Evolutionary conservation across 2,888 invertebrate species (phyloP), one percentile per base, ranked within the genome.

Genomic region (Drosophila mimica): DNA sequence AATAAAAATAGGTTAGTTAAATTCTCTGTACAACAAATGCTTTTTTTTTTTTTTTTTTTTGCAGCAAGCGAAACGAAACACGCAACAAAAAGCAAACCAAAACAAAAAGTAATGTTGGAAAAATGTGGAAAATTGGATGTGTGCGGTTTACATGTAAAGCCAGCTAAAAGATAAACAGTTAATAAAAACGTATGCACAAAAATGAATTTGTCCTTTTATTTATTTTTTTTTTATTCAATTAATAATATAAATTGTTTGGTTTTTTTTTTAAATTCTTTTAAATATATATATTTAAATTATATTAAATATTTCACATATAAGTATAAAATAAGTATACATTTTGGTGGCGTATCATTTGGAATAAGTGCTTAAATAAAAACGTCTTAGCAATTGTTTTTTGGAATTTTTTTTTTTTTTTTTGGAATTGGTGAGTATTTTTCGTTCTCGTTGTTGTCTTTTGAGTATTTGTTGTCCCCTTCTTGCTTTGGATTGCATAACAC

Each of bases 1-100:
- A 89, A 90, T 91, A 91, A 91, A 90, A 92, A 92, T 92, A 91
- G 92, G 92, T 92, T 92, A 92, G 92, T 92, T 76, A 91, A 89
- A 89, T 87, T 89, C 84, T 76, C 81, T 74, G 79, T 74, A 83
- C 81, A 85, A 77, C 79, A 80, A 63, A 36, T 56, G 28, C 43
- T 57, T 31, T 43, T 57, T 48, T 28, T 30, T 52, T 64, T 46
- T 52, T 34, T 6, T 17, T 0, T 20, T 38, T 20, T 56, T 56
- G 17, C 40, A 56, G 56, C 36, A 56, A 52, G 51, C 59, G 58
- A 58, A 58, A 58, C 52, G 38, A 56, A 70, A 61, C 61, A 58
- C 65, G 48, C 20, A 72, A 54, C 64, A 51, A 52, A 61, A 63
- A 56, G 67, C 54, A 58, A 59, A 48, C 53, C 52, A 65, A 66